Base-by-base conservation (phyloP, 2,888 invertebrate species). In the Parthenolecanium corni region DNA sequence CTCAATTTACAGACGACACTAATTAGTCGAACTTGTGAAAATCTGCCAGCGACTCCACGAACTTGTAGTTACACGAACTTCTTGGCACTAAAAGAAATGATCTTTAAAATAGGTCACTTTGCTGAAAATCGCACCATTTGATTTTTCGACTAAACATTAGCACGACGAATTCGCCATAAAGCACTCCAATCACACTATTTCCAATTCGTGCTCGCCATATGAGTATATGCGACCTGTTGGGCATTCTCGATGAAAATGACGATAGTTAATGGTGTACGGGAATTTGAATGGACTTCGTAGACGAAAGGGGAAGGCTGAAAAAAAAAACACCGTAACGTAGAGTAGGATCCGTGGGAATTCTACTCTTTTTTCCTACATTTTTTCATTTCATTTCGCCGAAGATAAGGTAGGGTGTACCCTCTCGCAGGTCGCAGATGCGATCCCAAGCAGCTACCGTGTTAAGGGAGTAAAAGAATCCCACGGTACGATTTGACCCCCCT, bases 401-500 rank as follows among this genome's bases (percentile, higher is more conserved):
- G 58, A 49, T 58, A 58, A 25, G 40, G 46, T 58, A 58, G 58
- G 61, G 61, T 61, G 58, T 58, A 49, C 61, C 61, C 31, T 61
- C n/a, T n/a, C 40, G 9, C 31, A 6, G 61, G 49, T 61, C 61
- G 49, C 61, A 61, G 61, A 61, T 61, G 61, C 49, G 51, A 49
- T 61, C 61, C 61, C 24, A 36, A 23, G 20, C 20, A 42, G 57
- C 57, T 57, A 57, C 57, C 61, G 61, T 61, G 51, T 61, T 61
- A 61, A 61, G 61, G 61, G 61, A 61, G 61, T 61, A 38, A 58
- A 58, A 51, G 49, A 57, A 51, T 61, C 61, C 51, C 61, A 61
- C 61, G 61, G 61, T 61, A 61, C 61, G 49, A 31, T 61, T 25
- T 20, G 18, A 57, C 57, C 47, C 49, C 46, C 23, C 49, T 49